phyloP scores from a whole-genome alignment of 2,888 invertebrate species.

The Neoitamus cyanurus region DNA sequence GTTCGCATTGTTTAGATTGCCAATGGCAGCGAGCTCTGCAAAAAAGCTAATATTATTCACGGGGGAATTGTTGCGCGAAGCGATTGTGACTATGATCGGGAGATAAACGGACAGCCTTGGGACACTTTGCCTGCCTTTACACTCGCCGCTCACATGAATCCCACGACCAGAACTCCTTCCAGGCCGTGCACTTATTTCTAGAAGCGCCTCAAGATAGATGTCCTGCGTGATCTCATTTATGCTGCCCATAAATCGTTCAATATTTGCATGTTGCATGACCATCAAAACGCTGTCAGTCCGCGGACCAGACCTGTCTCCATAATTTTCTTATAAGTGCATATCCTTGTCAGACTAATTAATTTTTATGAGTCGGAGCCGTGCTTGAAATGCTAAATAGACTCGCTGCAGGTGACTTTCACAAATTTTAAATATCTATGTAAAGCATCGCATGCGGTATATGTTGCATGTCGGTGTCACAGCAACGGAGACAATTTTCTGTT shows the following conservation, averaged over 20 bases:
- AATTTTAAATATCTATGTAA: not conserved
- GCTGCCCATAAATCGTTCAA: conserved; percentile 2
- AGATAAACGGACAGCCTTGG: conserved; percentile 9
- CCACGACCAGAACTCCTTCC: not conserved
- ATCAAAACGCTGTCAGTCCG: not conserved
- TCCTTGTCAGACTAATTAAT: not conserved
- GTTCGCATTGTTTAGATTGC: conserved; percentile 11
- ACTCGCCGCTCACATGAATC: not conserved
- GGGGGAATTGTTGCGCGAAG: not conserved
- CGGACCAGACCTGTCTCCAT: not conserved
- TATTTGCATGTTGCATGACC: not conserved
- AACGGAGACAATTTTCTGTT: not conserved
- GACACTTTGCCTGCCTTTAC: not conserved
- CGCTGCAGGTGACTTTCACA: not conserved
- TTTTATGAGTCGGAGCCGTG: not conserved
- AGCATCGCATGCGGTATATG: not conserved
- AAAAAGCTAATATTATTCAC: conserved; percentile 33
- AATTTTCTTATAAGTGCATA: not conserved
- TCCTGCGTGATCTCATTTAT: conserved; percentile 25
- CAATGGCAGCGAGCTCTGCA: not conserved
- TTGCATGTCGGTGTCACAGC: not conserved
- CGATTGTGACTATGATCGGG: not conserved
- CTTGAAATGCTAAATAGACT: not conserved
- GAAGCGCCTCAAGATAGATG: not conserved
- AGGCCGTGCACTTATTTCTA: not conserved